Conservation (phyloP, 92 coral and sea anemone species). For the Nematostella vectensis region DNA sequence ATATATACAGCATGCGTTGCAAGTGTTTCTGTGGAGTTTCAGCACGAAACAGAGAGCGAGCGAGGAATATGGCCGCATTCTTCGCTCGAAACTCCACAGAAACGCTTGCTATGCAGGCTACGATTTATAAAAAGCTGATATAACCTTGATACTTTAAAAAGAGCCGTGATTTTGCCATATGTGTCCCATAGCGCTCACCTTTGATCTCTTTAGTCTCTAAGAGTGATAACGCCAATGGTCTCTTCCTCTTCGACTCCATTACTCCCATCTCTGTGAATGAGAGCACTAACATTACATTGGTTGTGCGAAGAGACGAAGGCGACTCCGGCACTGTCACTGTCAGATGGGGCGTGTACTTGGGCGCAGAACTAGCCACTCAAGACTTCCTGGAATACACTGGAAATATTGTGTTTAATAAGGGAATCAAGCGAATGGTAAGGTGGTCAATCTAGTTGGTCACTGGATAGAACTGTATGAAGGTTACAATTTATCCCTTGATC, state of each 20-base stretch:
- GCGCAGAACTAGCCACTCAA: conserved; percentile 41
- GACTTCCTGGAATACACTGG: conserved; percentile 70
- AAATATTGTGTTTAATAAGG: conserved; percentile 41
- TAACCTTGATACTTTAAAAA: too few species aligned
- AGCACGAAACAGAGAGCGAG: too few species aligned
- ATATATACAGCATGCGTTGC: too few species aligned
- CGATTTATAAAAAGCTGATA: too few species aligned
- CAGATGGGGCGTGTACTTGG: conserved; percentile 60
- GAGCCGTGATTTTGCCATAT: too few species aligned
- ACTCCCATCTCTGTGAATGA: conserved; percentile 39
- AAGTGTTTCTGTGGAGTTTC: too few species aligned
- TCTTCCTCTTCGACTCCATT: conserved; percentile 66
- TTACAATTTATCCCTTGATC: not conserved
- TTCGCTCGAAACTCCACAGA: too few species aligned
- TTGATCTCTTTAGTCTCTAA: conserved; percentile 83
- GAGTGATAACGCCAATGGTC: conserved; percentile 97
- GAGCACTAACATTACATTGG: conserved; percentile 41
- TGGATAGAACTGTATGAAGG: not conserved
- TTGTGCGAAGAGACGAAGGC: conserved; percentile 51
- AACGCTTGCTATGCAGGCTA: too few species aligned
- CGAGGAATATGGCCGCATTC: too few species aligned
- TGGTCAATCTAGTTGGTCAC: conserved; percentile 23
- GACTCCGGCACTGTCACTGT: conserved; percentile 48
- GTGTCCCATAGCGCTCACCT: too few species aligned
- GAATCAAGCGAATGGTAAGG: conserved; percentile 37